A percentile compares a stretch with the other conserved stretches of the same genome.
These are phyloP conservation scores for Mongoloraphidia duomilia DNA, from an alignment of 2,888 invertebrate genomes.

Conservation along the genomic window DNA sequence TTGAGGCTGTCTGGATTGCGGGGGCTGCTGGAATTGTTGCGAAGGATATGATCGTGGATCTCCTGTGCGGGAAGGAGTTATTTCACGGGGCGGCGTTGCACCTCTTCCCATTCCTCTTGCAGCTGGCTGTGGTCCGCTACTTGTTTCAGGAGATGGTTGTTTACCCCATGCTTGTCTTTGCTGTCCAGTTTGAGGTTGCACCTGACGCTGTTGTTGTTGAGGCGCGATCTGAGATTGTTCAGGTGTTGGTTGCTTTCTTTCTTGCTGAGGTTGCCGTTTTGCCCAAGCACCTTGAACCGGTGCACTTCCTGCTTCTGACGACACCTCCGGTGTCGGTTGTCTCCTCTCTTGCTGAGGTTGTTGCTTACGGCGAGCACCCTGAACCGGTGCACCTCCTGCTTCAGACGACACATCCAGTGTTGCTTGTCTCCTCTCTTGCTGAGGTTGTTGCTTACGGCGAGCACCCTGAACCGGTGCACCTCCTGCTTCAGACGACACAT, in stretches of 20 bases:
- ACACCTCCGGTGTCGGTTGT: not conserved
- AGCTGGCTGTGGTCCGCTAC: not conserved
- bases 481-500: too few species aligned
- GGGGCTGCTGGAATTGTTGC: not conserved
- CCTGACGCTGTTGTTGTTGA: not conserved
- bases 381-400: constrained; percentile 2
- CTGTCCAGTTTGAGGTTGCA: constrained; percentile 2
- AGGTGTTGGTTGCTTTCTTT: not conserved
- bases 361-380: not conserved
- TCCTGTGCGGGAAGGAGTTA: not conserved
- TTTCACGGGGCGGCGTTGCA: not conserved
- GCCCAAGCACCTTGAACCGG: not conserved
- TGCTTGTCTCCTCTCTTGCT: not conserved
- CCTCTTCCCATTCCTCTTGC: constrained; percentile 25
- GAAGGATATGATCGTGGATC: not conserved
- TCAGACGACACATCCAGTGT: not conserved
- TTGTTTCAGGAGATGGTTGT: not conserved
- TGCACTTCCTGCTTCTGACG: too few species aligned
- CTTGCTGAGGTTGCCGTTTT: not conserved
- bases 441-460: not conserved
- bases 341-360: not conserved
- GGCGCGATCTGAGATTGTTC: not conserved
- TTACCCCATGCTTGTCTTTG: constrained; percentile 2
- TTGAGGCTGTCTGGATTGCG: not conserved
- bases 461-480: not conserved